Evolutionary conservation across 1,140 invertebrate genomes (phyloP), one percentile per base, ranked within the genome.

Genomic region (Aphelenchoides avenae): DNA sequence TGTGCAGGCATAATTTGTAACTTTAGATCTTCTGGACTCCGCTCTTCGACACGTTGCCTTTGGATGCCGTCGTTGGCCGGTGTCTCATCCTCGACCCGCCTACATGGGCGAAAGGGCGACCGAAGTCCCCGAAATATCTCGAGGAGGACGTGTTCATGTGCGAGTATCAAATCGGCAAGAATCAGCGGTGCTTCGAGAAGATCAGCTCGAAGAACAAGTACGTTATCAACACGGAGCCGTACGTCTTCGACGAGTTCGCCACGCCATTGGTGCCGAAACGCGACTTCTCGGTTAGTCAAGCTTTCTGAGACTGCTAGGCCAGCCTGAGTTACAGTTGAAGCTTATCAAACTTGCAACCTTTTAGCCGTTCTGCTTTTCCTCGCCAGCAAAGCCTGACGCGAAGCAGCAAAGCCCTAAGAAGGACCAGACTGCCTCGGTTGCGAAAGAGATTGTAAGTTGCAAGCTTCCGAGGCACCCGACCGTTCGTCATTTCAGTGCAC

Each of bases 141-240:
- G 87, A 91, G 68, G 84, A 90, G 57, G 91, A 96, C 80, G 85
- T 93, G 15, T 97, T 91, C 75, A 89, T 97, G 42, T 97, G 92
- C 81, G 92, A 98, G 80, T 88, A 89, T 76, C 83, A 91, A 29
- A 89, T 96, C 24, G 92, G 97, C 78, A 89, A 92, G 75, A 85
- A 84, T 30, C 91, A 92, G 22, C 84, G 89, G 42, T 84, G 91
- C 46, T 96, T 97, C 78, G 83, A 83, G 58, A 91, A 91, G 77
- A 82, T 85, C 55, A 78, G 80, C 27, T 80, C 81, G 50, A 74
- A 79, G 20, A 82, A 82, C 40, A 46, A 52, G 33, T 77, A 73
- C 43, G 50, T 44, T 13, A 56, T 76, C 34, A 75, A 77, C 51
- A 73, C 57, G 9, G 50, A 68, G 41, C 44, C 55, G 13, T 75